Evolutionary conservation across 2,888 invertebrate species (phyloP).

Genomic region (Saturnia japonica): DNA sequence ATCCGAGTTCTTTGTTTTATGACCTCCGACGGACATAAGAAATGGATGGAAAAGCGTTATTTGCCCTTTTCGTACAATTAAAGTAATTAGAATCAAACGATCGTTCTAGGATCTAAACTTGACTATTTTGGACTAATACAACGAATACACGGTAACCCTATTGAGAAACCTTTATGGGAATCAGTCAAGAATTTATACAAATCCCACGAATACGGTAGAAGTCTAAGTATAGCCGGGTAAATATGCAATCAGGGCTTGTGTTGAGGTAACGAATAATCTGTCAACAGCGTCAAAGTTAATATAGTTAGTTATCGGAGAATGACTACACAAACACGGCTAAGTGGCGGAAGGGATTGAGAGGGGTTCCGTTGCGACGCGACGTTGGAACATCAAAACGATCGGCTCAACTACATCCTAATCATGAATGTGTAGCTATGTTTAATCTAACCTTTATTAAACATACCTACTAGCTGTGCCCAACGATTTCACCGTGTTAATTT

Average conservation of each 20-base stretch:
- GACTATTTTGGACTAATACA: no score
- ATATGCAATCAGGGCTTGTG: not conserved
- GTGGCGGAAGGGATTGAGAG: conserved; percentile 51
- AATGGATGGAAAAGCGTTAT: no score
- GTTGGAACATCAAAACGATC: conserved; percentile 9
- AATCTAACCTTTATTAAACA: not conserved
- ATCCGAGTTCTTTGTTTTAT: no score
- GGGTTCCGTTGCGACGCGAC: conserved; percentile 1
- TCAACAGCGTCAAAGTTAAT: conserved; percentile 35
- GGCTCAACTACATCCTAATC: conserved; percentile 13
- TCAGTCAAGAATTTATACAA: not conserved
- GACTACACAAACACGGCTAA: conserved; percentile 44
- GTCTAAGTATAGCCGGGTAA: no score
- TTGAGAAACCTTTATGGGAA: no score
- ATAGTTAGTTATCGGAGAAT: conserved; percentile 39
- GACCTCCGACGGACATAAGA: no score
- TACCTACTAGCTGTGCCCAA: no score
- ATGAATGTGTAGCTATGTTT: not conserved
- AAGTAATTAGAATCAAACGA: no score
- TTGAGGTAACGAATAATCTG: not conserved
- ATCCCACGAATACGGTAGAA: not conserved
- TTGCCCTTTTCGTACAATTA: no score
- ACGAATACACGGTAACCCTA: no score
- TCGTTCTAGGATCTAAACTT: no score
- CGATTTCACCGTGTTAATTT: no score